phyloP scores from a whole-genome alignment of 2,888 invertebrate genomes.

The Horisme vitalbata region DNA sequence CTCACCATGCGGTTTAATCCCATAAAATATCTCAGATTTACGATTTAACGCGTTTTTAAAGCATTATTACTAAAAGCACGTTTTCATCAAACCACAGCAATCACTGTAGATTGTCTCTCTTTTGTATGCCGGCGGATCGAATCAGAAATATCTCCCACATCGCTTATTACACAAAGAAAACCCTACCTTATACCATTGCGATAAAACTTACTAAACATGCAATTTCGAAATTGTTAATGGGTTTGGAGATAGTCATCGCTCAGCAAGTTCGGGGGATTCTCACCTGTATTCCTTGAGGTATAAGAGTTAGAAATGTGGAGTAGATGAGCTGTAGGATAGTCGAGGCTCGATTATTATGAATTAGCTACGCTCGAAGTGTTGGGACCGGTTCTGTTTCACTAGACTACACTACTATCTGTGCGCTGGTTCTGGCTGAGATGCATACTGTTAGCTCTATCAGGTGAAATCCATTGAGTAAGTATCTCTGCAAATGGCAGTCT shows the following conservation, averaged over 20 bases:
- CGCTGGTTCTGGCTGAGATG: constrained; percentile 1
- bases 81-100: constrained; percentile 52
- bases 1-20: constrained; percentile 22
- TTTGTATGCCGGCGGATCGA: constrained; percentile 49
- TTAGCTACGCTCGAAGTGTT: constrained; percentile 52
- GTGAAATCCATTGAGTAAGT: not conserved
- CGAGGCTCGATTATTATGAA: constrained; percentile 63
- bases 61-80: constrained; percentile 42
- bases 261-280: constrained; percentile 3
- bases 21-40: constrained; percentile 28
- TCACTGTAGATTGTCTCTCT: constrained; percentile 53
- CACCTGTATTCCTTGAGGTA: constrained; percentile 1
- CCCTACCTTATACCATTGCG: constrained; percentile 2
- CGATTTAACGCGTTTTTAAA: constrained; percentile 32
- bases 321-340: constrained; percentile 40
- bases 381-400: constrained; percentile 26
- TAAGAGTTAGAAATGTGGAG: constrained; percentile 24
- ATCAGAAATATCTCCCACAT: constrained; percentile 33
- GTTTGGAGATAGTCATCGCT: constrained; percentile 21
- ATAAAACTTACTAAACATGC: constrained; percentile 11
- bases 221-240: constrained; percentile 18
- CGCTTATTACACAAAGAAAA: constrained; percentile 3
- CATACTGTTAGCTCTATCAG: not conserved
- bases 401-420: constrained; percentile 8
- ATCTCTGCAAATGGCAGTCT: too few relatives aligned